Evolutionary conservation across 2,888 invertebrate genomes (phyloP).

Genomic region (Pollenia labialis): DNA sequence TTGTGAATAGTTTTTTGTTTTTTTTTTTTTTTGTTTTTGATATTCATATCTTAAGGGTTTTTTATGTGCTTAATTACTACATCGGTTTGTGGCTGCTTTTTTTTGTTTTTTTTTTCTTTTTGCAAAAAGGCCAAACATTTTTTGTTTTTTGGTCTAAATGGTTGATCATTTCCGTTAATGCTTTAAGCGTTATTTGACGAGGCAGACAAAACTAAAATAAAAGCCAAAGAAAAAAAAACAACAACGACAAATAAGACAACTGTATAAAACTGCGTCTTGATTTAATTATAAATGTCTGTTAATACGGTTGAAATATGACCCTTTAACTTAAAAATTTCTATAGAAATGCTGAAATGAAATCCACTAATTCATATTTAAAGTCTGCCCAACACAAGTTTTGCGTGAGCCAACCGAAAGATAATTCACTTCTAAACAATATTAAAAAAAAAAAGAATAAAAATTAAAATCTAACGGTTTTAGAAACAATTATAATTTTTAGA

Average conservation of each 20-base stretch:
- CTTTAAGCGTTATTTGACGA: slow-evolving; percentile 73
- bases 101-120: slow-evolving; percentile 30
- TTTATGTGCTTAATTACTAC: slow-evolving; percentile 74
- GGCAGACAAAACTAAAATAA: slow-evolving; percentile 44
- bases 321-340: slow-evolving; percentile 57
- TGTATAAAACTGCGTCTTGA: slow-evolving; percentile 61
- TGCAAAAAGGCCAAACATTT: slow-evolving; percentile 47
- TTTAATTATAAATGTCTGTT: slow-evolving; percentile 73
- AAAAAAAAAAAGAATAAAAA: neutral
- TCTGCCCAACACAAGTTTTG: slow-evolving; percentile 59
- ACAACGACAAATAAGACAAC: slow-evolving; percentile 18
- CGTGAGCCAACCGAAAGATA: slow-evolving; percentile 43
- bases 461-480: slow-evolving; percentile 65
- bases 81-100: slow-evolving; percentile 37
- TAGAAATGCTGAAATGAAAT: slow-evolving; percentile 31
- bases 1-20: slow-evolving; percentile 5
- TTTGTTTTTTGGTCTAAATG: slow-evolving; percentile 67
- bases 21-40: slow-evolving; percentile 47
- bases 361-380: slow-evolving; percentile 23
- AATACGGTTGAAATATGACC: slow-evolving; percentile 63
- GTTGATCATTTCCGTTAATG: slow-evolving; percentile 76
- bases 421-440: slow-evolving; percentile 10
- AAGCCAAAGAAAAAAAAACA: neutral
- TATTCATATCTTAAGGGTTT: slow-evolving; percentile 67
- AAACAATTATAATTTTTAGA: slow-evolving; percentile 1